Conservation (phyloP, 2,888 invertebrate species). For the Zaprionus obscuricornis region DNA sequence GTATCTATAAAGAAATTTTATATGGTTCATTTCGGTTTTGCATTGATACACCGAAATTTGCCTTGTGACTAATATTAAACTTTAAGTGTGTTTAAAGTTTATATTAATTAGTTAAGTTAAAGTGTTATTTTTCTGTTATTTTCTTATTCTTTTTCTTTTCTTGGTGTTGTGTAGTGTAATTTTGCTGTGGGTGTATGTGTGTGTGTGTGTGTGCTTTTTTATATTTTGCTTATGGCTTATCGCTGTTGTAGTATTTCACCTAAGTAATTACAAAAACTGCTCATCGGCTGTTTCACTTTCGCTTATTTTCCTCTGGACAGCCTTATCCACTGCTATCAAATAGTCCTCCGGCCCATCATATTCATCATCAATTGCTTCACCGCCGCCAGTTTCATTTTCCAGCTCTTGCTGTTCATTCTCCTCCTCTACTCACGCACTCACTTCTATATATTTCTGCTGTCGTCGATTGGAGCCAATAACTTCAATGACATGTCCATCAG, state of each 20-base stretch:
- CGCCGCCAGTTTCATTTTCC: slow-evolving; percentile 4
- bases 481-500: slow-evolving; percentile 96
- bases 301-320: slow-evolving; percentile 36
- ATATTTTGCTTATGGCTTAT: slow-evolving; percentile 38
- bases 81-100: slow-evolving; percentile 63
- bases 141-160: background rate
- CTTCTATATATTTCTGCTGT: slow-evolving; percentile 70
- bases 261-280: slow-evolving; percentile 70
- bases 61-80: slow-evolving; percentile 63
- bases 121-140: slow-evolving; percentile 21
- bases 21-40: slow-evolving; percentile 12
- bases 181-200: slow-evolving; percentile 20
- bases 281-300: slow-evolving; percentile 54
- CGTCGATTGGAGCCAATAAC: slow-evolving; percentile 88
- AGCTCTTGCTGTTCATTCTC: too few relatives aligned
- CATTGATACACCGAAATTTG: slow-evolving; percentile 16
- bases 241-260: slow-evolving; percentile 63
- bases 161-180: background rate
- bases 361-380: slow-evolving; percentile 49
- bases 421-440: slow-evolving; percentile 76
- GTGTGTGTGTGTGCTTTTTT: slow-evolving; percentile 10
- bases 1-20: background rate
- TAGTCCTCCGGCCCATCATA: slow-evolving; percentile 61
- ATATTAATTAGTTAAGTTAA: slow-evolving; percentile 53
- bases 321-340: slow-evolving; percentile 59